Evolutionary conservation across 2,888 invertebrate genomes (phyloP), one percentile per base, ranked within the genome.

Genomic region (Drosophila limbata): DNA sequence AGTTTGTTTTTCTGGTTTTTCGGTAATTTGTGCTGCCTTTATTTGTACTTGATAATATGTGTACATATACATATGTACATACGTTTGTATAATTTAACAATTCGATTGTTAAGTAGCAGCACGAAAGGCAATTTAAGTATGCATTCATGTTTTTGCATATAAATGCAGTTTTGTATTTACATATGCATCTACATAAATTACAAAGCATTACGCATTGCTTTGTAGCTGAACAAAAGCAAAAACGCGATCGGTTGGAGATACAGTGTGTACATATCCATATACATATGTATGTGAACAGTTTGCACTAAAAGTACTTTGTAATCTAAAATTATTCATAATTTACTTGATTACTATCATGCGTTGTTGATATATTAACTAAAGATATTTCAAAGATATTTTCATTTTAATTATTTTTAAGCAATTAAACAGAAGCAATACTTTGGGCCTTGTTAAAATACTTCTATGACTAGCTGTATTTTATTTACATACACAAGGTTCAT

Each of bases 151-250:
- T 40, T 33, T 35, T 44, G 28, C 37, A 59, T 51, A 19, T 28
- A 5, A 35, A 17, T 50, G 37, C 17, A 33, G 15, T 55, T 39
- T 56, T 17, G 8, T 28, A 75, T 73, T 57, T 37, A 40, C 71
- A 75, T 21, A 21, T 17, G 8, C 21, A 75, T 72, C 50, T 35
- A 40, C 61, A 69, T 72, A 61, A 61, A 69, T 75, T 69, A 72
- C 50, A 40, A 44, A 39, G 13, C 13, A 60, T 53, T 39, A 52
- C 51, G 42, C 55, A 48, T 52, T 44, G 17, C 42, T 21, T 13
- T 48, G 42, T 35, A 35, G 25, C 44, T 33, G 15, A 57, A 62
- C 25, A 19, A 56, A 40, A 31, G 39, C 42, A 42, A 72, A 19
- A 53, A 13, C n/a, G 13, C 8, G 40, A 64, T 77, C 44, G 42